phyloP scores from a whole-genome alignment of 1,140 invertebrate genomes.

The Ostrea denselamellosa region DNA sequence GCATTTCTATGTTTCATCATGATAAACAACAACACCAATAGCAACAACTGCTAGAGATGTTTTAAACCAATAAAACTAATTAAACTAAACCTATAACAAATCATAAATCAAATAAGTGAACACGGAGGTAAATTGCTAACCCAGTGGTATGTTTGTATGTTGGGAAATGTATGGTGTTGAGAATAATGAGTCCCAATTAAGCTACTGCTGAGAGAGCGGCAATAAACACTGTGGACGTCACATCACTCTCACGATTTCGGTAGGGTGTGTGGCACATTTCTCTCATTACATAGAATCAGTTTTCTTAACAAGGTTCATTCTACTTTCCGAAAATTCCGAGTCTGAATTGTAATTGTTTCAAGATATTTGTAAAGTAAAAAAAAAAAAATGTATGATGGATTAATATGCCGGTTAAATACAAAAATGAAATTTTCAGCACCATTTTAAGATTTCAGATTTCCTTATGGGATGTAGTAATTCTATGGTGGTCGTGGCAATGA shows the following conservation, averaged over 20 bases:
- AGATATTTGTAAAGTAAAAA: too few species aligned
- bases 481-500: too few species aligned
- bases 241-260: background rate
- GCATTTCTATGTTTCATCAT: background rate
- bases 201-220: background rate
- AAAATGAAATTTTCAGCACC: too few species aligned
- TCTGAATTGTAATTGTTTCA: too few species aligned
- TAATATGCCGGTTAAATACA: too few species aligned
- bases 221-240: constrained; percentile 20
- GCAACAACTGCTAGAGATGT: background rate
- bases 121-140: constrained; percentile 1
- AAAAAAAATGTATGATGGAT: too few species aligned
- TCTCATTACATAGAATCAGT: background rate
- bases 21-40: background rate
- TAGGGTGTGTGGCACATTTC: background rate
- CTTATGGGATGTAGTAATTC: too few species aligned
- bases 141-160: background rate
- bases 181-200: constrained; percentile 29
- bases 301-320: background rate
- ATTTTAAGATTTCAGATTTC: too few species aligned
- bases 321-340: background rate
- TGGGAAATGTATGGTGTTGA: background rate
- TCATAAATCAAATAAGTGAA: background rate
- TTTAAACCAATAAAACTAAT: background rate
- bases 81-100: background rate